phyloP scores from a whole-genome alignment of 2,113 vertebrate species.

The Hemibagrus wyckioides region DNA sequence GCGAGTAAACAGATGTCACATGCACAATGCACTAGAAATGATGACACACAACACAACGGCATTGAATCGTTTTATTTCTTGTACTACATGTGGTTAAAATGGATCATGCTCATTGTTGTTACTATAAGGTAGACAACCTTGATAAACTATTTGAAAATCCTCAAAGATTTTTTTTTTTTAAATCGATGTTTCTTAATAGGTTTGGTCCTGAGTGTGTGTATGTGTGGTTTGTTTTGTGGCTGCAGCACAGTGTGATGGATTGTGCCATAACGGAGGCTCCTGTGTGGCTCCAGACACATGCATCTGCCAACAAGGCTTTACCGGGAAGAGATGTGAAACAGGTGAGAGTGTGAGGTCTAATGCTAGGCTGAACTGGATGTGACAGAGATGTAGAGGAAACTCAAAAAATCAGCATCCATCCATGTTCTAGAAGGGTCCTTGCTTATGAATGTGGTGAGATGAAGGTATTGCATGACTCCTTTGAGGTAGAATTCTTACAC shows the following conservation, averaged over 20 bases:
- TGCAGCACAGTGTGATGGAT: constrained; percentile 82
- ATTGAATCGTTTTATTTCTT: background rate
- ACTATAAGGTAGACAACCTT: background rate
- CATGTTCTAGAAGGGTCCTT: background rate
- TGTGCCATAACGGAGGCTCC: constrained; percentile 83
- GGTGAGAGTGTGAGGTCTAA: constrained; percentile 67
- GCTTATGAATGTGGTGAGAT: background rate
- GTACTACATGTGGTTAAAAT: background rate
- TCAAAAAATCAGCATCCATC: background rate
- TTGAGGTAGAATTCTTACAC: background rate
- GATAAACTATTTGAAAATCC: background rate
- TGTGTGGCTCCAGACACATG: constrained; percentile 83
- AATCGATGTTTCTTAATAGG: background rate
- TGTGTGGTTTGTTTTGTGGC: constrained; percentile 43
- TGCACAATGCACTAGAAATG: background rate
- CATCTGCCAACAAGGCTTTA: constrained; percentile 85
- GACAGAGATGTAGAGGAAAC: background rate
- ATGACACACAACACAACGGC: background rate
- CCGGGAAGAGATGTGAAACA: constrained; percentile 83
- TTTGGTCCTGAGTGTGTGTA: background rate
- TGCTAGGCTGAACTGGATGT: background rate
- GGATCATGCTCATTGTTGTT: background rate
- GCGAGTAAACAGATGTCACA: background rate
- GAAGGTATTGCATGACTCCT: background rate
- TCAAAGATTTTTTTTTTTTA: background rate